Evolutionary conservation across 2,113 vertebrate genomes (phyloP), one percentile per base, ranked within the genome.

Genomic region (Coregonus clupeaformis): DNA sequence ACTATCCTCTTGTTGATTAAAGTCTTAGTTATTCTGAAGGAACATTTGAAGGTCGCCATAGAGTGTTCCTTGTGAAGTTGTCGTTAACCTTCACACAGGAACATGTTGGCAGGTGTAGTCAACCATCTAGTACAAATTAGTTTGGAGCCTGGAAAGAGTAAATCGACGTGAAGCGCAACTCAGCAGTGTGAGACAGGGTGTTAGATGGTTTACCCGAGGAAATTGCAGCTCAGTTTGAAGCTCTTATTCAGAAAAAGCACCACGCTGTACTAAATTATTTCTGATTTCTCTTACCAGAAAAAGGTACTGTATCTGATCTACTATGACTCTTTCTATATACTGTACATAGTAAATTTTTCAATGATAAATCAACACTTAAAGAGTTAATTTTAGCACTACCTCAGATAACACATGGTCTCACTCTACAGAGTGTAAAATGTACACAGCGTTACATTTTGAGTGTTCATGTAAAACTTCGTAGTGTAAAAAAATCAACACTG

Each of bases 111-210:
- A 14, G 62, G 73, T 22, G 68, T 55, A 78, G 59, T 36, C 71
- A 73, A 71, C 68, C 73, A 49, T 69, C 3, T n/a, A 45, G 29
- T 74, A 32, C 55, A 80, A 80, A 77, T 76, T 22, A 78, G 74
- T 66, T 68, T 74, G 73, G 20, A 18, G n/a, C 68, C 20, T 62
- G 64, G 24, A 25, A 66, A 45, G 24, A 74, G 55, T 59, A 77
- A 3, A 60, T 60, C 7, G n/a, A 5, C 4, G 65, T 67, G 64
- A 1, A 16, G 27, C 5, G 27, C 25, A 14, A 32, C 5, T 32
- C 16, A 9, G 65, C 29, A 20, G 18, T 7, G 3, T 9, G 30
- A 36, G 29, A 30, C 65, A 67, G 18, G 65, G 30, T 20, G 30
- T 67, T 67, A 67, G 16, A 32, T 20, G 14, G 16, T 67, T 27